Evolutionary conservation across 2,113 vertebrate genomes (phyloP), one percentile per base, ranked within the genome.

Genomic region (Phasianus colchicus): DNA sequence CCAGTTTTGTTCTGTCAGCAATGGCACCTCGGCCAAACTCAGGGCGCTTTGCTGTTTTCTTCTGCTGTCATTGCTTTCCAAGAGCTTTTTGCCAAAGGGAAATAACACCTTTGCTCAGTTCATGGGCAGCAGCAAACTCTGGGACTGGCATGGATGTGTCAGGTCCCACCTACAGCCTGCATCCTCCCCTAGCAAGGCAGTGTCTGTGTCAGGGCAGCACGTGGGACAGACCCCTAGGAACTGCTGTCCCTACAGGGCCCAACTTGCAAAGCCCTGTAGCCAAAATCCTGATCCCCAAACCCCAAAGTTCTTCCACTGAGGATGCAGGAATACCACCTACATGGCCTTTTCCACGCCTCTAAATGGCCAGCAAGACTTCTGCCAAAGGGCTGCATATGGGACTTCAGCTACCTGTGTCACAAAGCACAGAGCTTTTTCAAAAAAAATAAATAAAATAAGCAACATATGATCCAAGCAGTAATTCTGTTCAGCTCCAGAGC

Each of bases 31-130:
- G 24, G 17, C 30, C 84, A 66, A 24, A 73, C 55, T 70, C 0
- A 0, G 64, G 63, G 29, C 40, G 32, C 20, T 80, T 79, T 57
- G 40, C 4, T 55, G 21, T 16, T 9, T 63, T n/a, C 27, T 78
- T 60, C 18, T 1, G 0, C 8, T 86, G 43, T 34, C 5, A 0
- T 25, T 73, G 45, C 2, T 0, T 47, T 64, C 21, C 5, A n/a
- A 34, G 32, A 86, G 47, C 9, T 30, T 57, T 88, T 90, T 43
- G 32, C 57, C 32, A n/a, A n/a, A 61, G 48, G 48, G 29, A 50
- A 82, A 20, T 13, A 4, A n/a, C 52, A 21, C 30, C 13, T 38
- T 29, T 55, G 71, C 38, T 32, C 7, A 32, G n/a, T 71, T 76
- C 30, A 34, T 21, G 3, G 0, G 0, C 30, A 42, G 73, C 65